Conservation (phyloP, 2,888 invertebrate genomes). For the Apantesis nais region DNA sequence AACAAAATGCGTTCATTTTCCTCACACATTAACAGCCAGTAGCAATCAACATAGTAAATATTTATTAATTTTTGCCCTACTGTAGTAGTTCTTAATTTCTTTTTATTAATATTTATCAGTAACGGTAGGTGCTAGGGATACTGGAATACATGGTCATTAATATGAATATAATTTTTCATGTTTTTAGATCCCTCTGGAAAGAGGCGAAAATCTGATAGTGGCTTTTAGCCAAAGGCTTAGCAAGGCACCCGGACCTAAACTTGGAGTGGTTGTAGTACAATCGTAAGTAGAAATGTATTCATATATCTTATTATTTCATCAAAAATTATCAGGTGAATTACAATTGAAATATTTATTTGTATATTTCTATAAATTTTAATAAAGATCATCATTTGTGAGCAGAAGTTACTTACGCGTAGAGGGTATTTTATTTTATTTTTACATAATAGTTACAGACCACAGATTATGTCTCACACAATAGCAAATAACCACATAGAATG, state of each 20-base stretch:
- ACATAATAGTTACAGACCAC: too few relatives aligned
- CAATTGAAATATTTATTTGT: too few relatives aligned
- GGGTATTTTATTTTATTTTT: too few relatives aligned
- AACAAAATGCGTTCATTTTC: neutral
- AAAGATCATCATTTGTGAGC: too few relatives aligned
- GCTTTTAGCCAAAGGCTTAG: conserved; percentile 97
- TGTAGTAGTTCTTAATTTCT: neutral
- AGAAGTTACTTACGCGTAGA: too few relatives aligned
- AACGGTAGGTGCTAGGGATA: neutral
- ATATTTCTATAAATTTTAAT: too few relatives aligned
- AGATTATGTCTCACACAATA: too few relatives aligned
- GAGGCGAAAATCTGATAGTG: conserved; percentile 94
- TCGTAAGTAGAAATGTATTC: conserved; percentile 87
- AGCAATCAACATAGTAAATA: too few relatives aligned
- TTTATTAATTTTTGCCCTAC: neutral
- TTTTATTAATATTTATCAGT: neutral
- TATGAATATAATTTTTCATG: neutral
- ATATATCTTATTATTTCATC: neutral
- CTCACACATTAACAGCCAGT: neutral
- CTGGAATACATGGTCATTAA: neutral
- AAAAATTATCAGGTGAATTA: neutral
- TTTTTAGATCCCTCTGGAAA: conserved; percentile 91
- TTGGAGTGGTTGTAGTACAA: conserved; percentile 92
- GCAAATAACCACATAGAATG: too few relatives aligned
- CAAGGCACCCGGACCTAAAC: conserved; percentile 93